phyloP scores from a whole-genome alignment of 2,888 invertebrate genomes.

The Gasteruption jaculator region DNA sequence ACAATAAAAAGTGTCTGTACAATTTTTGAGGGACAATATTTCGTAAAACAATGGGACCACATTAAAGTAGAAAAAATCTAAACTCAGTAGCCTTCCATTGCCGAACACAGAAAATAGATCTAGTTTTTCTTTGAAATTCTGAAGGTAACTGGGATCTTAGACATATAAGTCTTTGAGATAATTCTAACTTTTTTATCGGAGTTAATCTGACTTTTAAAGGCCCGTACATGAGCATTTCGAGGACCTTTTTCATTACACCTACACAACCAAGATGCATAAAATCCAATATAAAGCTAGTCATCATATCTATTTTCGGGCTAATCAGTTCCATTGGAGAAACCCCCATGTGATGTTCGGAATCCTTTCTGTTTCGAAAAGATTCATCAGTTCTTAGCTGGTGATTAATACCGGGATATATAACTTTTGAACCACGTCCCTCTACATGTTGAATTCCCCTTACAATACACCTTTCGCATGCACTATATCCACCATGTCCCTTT shows the following conservation, averaged over 20 bases:
- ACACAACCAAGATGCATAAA: constrained; percentile 16
- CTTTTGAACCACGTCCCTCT: too few relatives aligned
- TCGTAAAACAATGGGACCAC: constrained; percentile 11
- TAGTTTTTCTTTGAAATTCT: constrained; percentile 13
- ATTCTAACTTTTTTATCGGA: background rate
- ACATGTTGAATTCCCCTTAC: constrained; percentile 1
- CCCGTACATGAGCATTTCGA: constrained; percentile 7
- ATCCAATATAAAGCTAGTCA: constrained; percentile 16
- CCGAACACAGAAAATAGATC: background rate
- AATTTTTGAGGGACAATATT: constrained; percentile 1
- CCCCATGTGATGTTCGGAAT: constrained; percentile 9
- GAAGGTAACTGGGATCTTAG: constrained; percentile 6
- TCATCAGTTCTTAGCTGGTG: constrained; percentile 8
- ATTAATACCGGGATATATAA: constrained; percentile 2
- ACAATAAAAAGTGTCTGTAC: constrained; percentile 13
- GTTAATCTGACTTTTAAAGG: background rate
- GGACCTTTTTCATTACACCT: constrained; percentile 12
- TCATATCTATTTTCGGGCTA: constrained; percentile 9
- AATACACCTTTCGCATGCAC: constrained; percentile 3
- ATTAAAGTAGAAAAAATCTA: constrained; percentile 6
- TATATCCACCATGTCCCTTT: constrained; percentile 8
- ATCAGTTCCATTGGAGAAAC: constrained; percentile 6
- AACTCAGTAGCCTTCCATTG: constrained; percentile 11
- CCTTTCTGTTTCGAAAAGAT: constrained; percentile 4
- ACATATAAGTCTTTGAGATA: background rate